phyloP scores from a whole-genome alignment of 2,888 invertebrate species.

The Drosophila leonis region DNA sequence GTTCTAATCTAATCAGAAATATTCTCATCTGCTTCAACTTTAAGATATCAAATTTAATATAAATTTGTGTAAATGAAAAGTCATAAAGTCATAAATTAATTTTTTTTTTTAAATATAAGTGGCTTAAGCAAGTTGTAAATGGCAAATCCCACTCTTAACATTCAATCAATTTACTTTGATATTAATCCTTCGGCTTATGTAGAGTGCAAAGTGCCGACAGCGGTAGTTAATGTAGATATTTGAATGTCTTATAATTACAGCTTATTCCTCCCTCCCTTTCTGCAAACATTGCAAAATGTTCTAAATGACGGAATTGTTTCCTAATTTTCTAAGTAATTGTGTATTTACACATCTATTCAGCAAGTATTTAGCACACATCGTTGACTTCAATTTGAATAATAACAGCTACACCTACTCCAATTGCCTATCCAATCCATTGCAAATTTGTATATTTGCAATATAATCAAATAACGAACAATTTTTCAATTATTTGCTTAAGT shows the following conservation, averaged over 20 bases:
- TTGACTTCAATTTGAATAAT: neutral
- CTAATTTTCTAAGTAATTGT: neutral
- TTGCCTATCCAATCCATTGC: neutral
- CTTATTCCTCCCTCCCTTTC: neutral
- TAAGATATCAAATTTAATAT: neutral
- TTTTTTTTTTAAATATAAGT: neutral
- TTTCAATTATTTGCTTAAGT: neutral
- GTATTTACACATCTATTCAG: neutral
- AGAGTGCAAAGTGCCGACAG: neutral
- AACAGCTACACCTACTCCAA: neutral
- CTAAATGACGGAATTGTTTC: neutral
- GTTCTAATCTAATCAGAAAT: conserved; percentile 41
- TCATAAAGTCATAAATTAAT: neutral
- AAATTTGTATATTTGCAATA: neutral
- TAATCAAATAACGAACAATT: neutral
- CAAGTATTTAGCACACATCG: conserved; percentile 11
- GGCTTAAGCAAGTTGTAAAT: neutral
- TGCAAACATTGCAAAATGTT: neutral
- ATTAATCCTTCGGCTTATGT: neutral
- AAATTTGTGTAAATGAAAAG: neutral
- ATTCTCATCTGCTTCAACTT: neutral
- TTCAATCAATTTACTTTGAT: neutral
- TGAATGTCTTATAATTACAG: neutral
- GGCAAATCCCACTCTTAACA: neutral
- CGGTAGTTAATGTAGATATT: neutral